Percentiles rank a stretch among this genome's conserved stretches.
Evolutionary conservation across 2,888 invertebrate genomes (phyloP).

Genomic region (Drosophila demipolita): DNA sequence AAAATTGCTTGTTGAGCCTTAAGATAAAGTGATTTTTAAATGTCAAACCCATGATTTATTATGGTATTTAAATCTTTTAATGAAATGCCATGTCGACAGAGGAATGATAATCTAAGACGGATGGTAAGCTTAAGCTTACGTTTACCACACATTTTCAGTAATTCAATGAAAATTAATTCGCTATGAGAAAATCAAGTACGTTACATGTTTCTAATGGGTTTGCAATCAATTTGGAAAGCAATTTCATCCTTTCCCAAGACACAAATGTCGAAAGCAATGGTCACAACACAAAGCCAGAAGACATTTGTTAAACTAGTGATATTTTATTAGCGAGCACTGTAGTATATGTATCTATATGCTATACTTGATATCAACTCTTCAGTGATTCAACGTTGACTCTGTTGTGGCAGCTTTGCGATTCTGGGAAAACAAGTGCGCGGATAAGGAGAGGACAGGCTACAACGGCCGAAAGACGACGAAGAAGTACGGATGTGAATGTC

Average conservation of each 20-base stretch:
- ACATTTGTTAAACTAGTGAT: background rate
- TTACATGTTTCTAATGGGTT: background rate
- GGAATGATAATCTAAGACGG: background rate
- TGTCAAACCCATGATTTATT: background rate
- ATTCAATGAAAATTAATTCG: background rate
- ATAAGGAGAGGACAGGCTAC: slow-evolving; percentile 42
- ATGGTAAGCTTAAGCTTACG: background rate
- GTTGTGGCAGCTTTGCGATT: slow-evolving; percentile 29
- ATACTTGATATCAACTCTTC: slow-evolving; percentile 30
- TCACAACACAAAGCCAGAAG: background rate
- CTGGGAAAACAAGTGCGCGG: slow-evolving; percentile 70
- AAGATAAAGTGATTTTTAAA: background rate
- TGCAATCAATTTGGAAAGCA: background rate
- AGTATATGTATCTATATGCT: slow-evolving; percentile 6
- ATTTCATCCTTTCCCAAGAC: background rate
- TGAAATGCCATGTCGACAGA: background rate
- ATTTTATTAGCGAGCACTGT: background rate
- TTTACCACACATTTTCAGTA: background rate
- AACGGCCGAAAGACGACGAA: slow-evolving; percentile 10
- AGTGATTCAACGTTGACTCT: slow-evolving; percentile 45
- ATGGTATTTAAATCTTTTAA: background rate
- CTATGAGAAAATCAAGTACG: background rate
- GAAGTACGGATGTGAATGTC: slow-evolving; percentile 72
- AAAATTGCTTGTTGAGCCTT: background rate
- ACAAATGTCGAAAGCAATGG: background rate